Percentiles rank a stretch among this genome's conserved stretches.
Conservation (phyloP, 2,113 vertebrate genomes). For the Eudyptes chrysolophus region DNA sequence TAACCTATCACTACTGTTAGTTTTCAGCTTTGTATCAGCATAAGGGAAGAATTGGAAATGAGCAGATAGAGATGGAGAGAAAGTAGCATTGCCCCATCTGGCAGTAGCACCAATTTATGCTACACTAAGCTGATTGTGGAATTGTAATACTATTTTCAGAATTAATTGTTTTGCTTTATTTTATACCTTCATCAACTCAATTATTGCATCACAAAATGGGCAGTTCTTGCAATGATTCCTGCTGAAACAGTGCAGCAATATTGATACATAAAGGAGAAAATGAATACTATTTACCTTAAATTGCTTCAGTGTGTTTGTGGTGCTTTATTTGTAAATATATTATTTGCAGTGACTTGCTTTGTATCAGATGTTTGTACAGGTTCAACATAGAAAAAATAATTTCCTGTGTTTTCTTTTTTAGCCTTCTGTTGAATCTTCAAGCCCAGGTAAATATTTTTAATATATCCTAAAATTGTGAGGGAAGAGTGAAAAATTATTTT, state of each 20-base stretch:
- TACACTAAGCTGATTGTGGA: neutral
- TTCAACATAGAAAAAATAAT: slow-evolving; percentile 32
- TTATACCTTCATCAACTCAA: neutral
- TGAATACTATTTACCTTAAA: neutral
- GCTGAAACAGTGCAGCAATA: neutral
- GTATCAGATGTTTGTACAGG: neutral
- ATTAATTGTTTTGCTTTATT: neutral
- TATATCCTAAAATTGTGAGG: neutral
- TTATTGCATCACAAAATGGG: neutral
- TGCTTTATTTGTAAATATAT: neutral
- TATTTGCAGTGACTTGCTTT: neutral
- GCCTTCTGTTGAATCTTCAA: slow-evolving; percentile 93
- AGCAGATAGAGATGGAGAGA: neutral
- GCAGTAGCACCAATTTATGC: neutral
- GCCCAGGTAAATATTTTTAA: slow-evolving; percentile 85
- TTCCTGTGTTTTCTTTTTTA: slow-evolving; percentile 63
- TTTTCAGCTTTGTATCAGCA: neutral
- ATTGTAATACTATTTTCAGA: neutral
- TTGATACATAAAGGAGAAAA: neutral
- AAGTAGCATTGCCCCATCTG: neutral
- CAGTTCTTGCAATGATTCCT: neutral
- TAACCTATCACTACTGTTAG: rapidly evolving
- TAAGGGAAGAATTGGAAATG: neutral
- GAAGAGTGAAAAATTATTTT: neutral
- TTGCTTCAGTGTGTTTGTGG: neutral